Conservation (phyloP, 2,888 invertebrate species). For the Chymomyza amoena region DNA sequence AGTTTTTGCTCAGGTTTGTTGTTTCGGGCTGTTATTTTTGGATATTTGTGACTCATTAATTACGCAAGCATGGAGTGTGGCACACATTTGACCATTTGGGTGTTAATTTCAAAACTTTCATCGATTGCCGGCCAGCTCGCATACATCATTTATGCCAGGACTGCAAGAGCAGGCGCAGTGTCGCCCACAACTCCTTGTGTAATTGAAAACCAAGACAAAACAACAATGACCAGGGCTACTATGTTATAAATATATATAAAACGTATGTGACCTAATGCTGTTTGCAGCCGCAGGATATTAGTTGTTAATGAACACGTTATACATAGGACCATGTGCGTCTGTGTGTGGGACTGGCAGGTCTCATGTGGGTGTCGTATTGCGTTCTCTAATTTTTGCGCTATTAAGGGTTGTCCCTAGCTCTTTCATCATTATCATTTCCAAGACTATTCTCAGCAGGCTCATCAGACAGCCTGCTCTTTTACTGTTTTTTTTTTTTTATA, state of each 20-base stretch:
- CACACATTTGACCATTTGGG: constrained; percentile 45
- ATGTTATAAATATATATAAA: not conserved
- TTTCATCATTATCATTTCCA: constrained; percentile 38
- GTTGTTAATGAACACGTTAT: constrained; percentile 69
- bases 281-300: constrained; percentile 69
- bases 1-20: constrained; percentile 9
- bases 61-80: constrained; percentile 44
- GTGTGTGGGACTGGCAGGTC: constrained; percentile 5
- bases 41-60: constrained; percentile 64
- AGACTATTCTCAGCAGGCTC: constrained; percentile 17
- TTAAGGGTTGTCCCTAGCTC: constrained; percentile 57
- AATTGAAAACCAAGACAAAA: constrained; percentile 68
- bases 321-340: constrained; percentile 28
- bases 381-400: constrained; percentile 30
- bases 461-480: not conserved
- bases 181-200: constrained; percentile 53
- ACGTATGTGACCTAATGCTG: constrained; percentile 50
- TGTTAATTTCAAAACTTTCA: constrained; percentile 72
- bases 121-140: constrained; percentile 47
- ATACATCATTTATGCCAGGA: constrained; percentile 36
- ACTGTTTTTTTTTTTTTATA: not conserved
- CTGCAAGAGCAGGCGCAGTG: constrained; percentile 4
- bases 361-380: constrained; percentile 28
- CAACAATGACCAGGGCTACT: constrained; percentile 48
- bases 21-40: constrained; percentile 41